Base-by-base conservation (phyloP, 2,797 vertebrate species). In the Corythornis leucogaster region DNA sequence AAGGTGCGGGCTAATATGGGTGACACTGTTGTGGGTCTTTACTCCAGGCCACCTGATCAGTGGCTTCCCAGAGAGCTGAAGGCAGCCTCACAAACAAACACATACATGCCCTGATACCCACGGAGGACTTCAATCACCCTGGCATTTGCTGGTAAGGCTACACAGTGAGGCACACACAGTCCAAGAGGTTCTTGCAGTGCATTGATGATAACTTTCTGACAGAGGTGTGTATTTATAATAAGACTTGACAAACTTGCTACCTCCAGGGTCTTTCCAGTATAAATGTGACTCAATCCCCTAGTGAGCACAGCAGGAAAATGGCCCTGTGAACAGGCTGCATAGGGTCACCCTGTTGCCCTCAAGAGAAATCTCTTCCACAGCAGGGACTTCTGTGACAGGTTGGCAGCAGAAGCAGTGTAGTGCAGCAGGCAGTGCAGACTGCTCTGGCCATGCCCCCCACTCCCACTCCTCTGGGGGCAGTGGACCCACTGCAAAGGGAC, bases 371-470 rank as follows among this genome's bases (percentile, higher is more conserved):
- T 86, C 53, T 76, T 67, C 38, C 9, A 5, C n/a, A 63, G 33
- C 5, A 75, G 40, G n/a, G 16, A 69, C 30, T 33, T 63, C 26
- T 40, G 59, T 2, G 25, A 46, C 16, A 2, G 6, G 33, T 30
- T 55, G 45, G 35, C 74, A 84, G 45, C 19, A 77, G 50, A 31
- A 87, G 22, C 12, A 6, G 38, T 40, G 38, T 40, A 40, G 38
- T 40, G 38, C 38, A 40, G 38, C 3, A 40, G 8, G 46, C 9
- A 74, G 25, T 2, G 1, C 30, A 79, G 48, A 12, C 3, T 0
- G 0, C 30, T 63, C 59, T 6, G 3, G 21, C 55, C 3, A 3
- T 1, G 0, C 5, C 20, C 31, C 58, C 24, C 9, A 17, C 25
- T 54, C 35, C 48, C 9, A 17, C 25, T 54, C 31, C 48, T 33